These are phyloP conservation scores for Diplogasteroides magnus DNA, from an alignment of 1,140 invertebrate genomes.

Conservation along the genomic window DNA sequence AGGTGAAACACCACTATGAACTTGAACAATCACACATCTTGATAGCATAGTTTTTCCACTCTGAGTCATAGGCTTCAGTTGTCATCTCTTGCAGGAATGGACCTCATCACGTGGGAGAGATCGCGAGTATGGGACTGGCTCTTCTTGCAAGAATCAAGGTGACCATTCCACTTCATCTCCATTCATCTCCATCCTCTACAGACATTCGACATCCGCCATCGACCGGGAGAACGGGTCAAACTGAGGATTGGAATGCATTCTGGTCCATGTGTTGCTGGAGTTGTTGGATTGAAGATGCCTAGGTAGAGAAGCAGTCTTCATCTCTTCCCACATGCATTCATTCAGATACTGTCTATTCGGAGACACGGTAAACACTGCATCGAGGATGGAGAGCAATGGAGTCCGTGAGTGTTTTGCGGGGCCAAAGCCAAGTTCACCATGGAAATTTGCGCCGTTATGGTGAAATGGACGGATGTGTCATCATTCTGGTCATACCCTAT, in stretches of 20 bases:
- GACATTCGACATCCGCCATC: constrained; percentile 24
- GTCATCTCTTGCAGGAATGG: no score
- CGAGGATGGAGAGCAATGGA: constrained; percentile 35
- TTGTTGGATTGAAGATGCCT: constrained; percentile 69
- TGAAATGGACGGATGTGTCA: no score
- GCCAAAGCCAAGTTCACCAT: no score
- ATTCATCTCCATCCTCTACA: constrained; percentile 54
- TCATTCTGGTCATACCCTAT: no score
- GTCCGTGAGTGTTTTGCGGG: constrained; percentile 62
- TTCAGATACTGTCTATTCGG: constrained; percentile 67
- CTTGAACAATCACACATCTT: no score
- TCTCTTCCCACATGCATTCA: constrained; percentile 61
- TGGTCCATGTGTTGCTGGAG: constrained; percentile 65
- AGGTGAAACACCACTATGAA: no score
- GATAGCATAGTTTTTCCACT: no score
- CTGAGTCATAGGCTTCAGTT: no score
- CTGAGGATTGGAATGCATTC: constrained; percentile 26
- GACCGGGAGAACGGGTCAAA: constrained; percentile 6
- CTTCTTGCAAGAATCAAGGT: constrained; percentile 28
- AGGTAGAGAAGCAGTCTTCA: no score
- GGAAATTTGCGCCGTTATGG: no score
- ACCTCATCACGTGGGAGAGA: constrained; percentile 61
- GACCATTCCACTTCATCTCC: constrained; percentile 77
- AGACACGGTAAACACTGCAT: constrained; percentile 65
- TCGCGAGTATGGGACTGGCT: constrained; percentile 50